A percentile compares a stretch with the other conserved stretches of the same genome.
phyloP scores from a whole-genome alignment of 2,797 vertebrate genomes.

The Calcarius lapponicus region DNA sequence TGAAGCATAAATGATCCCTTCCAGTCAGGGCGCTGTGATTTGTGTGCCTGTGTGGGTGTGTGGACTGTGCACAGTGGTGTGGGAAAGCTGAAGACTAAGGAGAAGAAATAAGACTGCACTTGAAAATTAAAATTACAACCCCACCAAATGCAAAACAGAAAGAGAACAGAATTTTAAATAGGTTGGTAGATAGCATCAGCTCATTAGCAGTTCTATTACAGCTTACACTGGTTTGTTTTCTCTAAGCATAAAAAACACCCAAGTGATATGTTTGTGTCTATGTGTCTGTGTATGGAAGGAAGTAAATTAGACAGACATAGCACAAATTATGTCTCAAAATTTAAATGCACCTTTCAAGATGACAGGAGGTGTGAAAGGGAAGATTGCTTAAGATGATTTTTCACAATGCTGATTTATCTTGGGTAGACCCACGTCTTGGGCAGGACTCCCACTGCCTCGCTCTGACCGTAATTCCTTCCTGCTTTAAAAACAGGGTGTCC shows the following conservation, averaged over 20 bases:
- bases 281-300: conserved; percentile 34
- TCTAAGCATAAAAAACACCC: conserved; percentile 17
- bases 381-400: neutral
- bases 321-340: conserved; percentile 32
- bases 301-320: conserved; percentile 61
- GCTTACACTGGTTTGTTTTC: conserved; percentile 62
- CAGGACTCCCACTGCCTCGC: neutral
- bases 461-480: neutral
- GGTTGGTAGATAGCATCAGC: conserved; percentile 67
- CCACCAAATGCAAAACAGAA: conserved; percentile 61
- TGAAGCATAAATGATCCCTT: neutral
- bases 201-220: conserved; percentile 73
- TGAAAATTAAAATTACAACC: conserved; percentile 65
- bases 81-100: neutral
- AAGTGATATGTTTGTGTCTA: conserved; percentile 30
- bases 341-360: conserved; percentile 24
- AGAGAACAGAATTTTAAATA: conserved; percentile 70
- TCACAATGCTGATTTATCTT: neutral
- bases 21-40: neutral
- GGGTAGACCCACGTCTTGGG: fast-evolving
- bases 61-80: neutral
- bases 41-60: neutral
- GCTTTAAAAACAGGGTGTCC: neutral
- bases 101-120: neutral
- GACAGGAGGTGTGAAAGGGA: neutral